A percentile compares a stretch with the other conserved stretches of the same genome.
These are phyloP conservation scores for Sebastes paucispinis DNA, from an alignment of 2,797 vertebrate genomes.

Conservation along the genomic window DNA sequence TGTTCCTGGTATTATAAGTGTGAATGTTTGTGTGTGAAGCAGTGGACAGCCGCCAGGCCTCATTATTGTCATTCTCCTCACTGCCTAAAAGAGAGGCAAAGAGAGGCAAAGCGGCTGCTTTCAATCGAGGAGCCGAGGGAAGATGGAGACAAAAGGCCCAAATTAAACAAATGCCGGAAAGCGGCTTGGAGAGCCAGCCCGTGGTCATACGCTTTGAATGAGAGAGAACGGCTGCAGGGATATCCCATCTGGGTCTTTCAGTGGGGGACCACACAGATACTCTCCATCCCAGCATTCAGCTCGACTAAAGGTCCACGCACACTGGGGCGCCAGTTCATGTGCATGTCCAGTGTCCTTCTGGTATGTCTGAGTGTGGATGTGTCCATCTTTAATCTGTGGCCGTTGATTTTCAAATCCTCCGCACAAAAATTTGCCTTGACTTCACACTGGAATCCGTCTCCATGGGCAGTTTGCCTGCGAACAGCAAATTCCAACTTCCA, in stretches of 20 bases:
- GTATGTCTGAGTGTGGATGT: constrained; percentile 20
- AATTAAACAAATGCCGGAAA: constrained; percentile 83
- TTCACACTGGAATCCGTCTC: constrained; percentile 27
- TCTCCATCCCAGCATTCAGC: constrained; percentile 67
- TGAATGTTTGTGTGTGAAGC: constrained; percentile 74
- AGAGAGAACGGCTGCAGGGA: constrained; percentile 71
- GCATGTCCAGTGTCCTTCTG: constrained; percentile 42
- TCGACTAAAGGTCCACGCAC: constrained; percentile 60
- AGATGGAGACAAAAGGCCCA: constrained; percentile 78
- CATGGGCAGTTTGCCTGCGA: constrained; percentile 26
- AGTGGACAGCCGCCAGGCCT: constrained; percentile 82
- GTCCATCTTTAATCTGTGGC: constrained; percentile 34
- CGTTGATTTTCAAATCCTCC: constrained; percentile 27
- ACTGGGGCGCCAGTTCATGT: constrained; percentile 58
- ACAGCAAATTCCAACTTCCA: constrained; percentile 5
- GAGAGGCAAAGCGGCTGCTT: constrained; percentile 78
- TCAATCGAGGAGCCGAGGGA: constrained; percentile 75
- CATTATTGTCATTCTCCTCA: constrained; percentile 88
- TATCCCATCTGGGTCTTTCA: constrained; percentile 78
- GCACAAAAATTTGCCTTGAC: constrained; percentile 10
- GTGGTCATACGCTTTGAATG: constrained; percentile 75
- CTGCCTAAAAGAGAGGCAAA: constrained; percentile 77
- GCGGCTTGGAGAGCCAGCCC: constrained; percentile 79
- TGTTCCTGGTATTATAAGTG: constrained; percentile 69
- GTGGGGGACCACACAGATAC: constrained; percentile 76